Evolutionary conservation across 1,140 invertebrate species (phyloP).

Genomic region (Chrysomallon squamiferum): DNA sequence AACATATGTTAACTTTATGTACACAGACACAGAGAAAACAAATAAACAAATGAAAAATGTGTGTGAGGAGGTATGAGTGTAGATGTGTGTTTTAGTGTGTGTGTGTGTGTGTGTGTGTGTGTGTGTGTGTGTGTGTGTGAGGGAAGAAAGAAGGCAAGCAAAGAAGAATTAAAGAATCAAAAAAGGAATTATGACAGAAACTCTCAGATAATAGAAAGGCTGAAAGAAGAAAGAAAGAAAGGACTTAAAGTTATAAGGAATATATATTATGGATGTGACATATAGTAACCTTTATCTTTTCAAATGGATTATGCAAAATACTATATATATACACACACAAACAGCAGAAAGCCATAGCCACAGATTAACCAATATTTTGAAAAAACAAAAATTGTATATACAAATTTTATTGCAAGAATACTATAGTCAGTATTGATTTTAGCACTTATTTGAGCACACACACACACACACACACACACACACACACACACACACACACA

Average conservation of each 20-base stretch:
- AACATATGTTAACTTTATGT: background rate
- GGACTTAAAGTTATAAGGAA: background rate
- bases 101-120: constrained; percentile 1
- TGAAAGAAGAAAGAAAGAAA: background rate
- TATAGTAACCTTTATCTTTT: background rate
- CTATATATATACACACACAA: background rate
- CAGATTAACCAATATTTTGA: background rate
- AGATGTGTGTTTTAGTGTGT: constrained; percentile 5
- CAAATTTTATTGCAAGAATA: too few relatives aligned
- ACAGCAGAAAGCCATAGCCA: background rate
- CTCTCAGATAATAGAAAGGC: background rate
- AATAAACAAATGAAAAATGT: background rate
- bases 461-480: background rate
- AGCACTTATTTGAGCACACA: background rate
- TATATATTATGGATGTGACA: background rate
- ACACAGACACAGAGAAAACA: background rate
- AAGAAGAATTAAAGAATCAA: background rate
- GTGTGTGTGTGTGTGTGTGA: background rate
- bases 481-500: background rate
- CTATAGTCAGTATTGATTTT: background rate
- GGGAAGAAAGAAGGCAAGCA: background rate
- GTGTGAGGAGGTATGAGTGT: background rate
- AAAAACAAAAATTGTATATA: background rate
- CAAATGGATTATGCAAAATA: background rate
- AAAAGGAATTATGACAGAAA: background rate